These are phyloP conservation scores for Pedionomus torquatus DNA, from an alignment of 2,113 vertebrate species.

Conservation along the genomic window DNA sequence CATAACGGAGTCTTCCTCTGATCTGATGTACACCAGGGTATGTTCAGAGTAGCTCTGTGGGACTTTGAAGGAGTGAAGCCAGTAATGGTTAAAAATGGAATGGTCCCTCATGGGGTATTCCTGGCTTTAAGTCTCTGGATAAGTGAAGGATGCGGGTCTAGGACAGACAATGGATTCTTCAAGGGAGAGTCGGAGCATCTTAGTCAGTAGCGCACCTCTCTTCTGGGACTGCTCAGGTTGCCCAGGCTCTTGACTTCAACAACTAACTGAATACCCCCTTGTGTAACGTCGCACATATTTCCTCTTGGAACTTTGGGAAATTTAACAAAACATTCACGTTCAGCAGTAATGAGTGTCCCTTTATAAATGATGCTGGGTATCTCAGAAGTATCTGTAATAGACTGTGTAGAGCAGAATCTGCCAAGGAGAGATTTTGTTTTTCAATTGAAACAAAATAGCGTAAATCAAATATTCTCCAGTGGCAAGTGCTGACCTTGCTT, in stretches of 20 bases:
- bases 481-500: constrained; percentile 37
- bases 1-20: background rate
- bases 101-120: background rate
- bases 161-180: background rate
- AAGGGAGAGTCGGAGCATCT: background rate
- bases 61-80: background rate
- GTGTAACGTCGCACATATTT: background rate
- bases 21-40: background rate
- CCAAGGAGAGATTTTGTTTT: constrained; percentile 45
- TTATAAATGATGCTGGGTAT: constrained; percentile 56
- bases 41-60: background rate
- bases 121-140: background rate
- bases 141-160: background rate
- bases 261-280: background rate
- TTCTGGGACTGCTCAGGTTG: background rate
- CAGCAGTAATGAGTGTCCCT: constrained; percentile 30
- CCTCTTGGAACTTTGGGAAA: constrained; percentile 2
- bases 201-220: background rate
- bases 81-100: background rate
- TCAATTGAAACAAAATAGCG: constrained; percentile 40
- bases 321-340: constrained; percentile 45
- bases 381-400: constrained; percentile 52
- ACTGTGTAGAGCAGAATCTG: constrained; percentile 38
- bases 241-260: background rate
- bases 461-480: constrained; percentile 33